These are phyloP conservation scores for Novumbra hubbsi DNA, from an alignment of 2,797 vertebrate species.

Conservation along the genomic window DNA sequence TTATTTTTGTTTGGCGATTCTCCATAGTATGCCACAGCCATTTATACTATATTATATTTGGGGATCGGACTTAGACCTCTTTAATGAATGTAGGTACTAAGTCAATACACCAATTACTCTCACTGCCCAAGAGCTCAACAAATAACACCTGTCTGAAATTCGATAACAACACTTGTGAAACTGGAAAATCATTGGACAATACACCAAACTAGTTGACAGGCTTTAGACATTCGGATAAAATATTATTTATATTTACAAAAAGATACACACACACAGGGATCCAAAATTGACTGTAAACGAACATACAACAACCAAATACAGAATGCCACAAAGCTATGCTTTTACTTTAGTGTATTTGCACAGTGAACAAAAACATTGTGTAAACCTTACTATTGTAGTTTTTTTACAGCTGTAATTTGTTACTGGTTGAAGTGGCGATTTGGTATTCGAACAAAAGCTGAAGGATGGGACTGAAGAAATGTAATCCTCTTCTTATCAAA, in stretches of 20 bases:
- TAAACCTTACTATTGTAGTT: background rate
- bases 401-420: background rate
- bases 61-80: background rate
- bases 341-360: background rate
- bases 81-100: background rate
- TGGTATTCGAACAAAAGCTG: background rate
- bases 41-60: too few species aligned
- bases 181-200: background rate
- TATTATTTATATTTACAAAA: too few species aligned
- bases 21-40: too few species aligned
- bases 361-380: background rate
- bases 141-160: background rate
- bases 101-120: background rate
- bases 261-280: too few species aligned
- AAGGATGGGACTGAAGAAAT: background rate
- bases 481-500: background rate
- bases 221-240: background rate
- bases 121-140: background rate
- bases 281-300: background rate
- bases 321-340: background rate
- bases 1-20: too few species aligned
- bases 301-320: background rate
- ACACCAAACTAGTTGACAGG: background rate
- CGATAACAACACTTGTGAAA: background rate
- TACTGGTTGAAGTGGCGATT: background rate